Base-by-base conservation (phyloP, 2,113 vertebrate genomes). In the Beaufortia kweichowensis region DNA sequence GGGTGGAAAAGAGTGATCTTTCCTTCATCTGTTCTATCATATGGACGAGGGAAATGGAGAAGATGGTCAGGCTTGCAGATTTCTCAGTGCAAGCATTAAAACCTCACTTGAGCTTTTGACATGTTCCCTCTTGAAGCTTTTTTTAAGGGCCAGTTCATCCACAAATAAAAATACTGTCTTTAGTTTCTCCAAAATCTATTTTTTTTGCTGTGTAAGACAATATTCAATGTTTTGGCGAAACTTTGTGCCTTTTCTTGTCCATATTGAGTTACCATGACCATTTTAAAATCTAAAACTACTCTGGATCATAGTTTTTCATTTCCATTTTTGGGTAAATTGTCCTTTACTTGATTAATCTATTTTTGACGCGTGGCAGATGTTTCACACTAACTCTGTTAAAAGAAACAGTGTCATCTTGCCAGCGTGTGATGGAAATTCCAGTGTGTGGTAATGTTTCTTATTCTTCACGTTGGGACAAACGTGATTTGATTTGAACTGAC, bases 11-110 rank as follows among this genome's bases (percentile, higher is more conserved):
- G 68, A 26, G 60, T 28, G 26, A 17, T 77, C 55, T 35, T 14
- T 65, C 39, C 61, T 63, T 80, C 82, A 85, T 85, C 82, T 85
- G 84, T 77, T 82, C 41, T 60, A 33, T 84, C 79, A 74, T 78
- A 80, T 82, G 79, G 61, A 50, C 10, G 46, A 60, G 57, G 33
- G 56, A 55, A 53, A 66, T 70, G 15, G 69, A 78, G 74, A 77
- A 15, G 53, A 67, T 80, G 69, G 71, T 31, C 28, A 4, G 28
- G 35, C 28, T 65, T 53, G 68, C 26, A 50, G 70, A 78, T 74
- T 74, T 79, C 64, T 75, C 59, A 59, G 76, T 26, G 26, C 76
- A 56, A 56, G 61, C 60, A 60, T 62, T 48, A 69, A 68, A 75
- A 76, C 66, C 64, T 68, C 24, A 67, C 56, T 75, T 63, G 56